Evolutionary conservation across 2,797 vertebrate species (phyloP), one percentile per base, ranked within the genome.

Genomic region (Buphagus erythrorhynchus): DNA sequence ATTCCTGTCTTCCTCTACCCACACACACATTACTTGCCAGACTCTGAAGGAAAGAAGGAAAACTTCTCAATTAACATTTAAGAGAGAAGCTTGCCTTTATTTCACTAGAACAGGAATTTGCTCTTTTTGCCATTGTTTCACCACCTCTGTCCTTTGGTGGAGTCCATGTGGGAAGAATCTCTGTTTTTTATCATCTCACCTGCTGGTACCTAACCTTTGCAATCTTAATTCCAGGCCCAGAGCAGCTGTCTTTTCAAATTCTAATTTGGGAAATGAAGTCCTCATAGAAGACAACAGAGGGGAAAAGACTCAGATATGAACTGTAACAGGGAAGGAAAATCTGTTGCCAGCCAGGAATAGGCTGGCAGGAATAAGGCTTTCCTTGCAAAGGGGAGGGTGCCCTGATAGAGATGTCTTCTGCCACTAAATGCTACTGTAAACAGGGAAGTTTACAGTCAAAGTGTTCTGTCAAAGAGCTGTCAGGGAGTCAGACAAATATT

Each of bases 401-500:
- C 84, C 66, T 55, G 43, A 67, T 77, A 77, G 55, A 94, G 66
- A 87, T 88, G 71, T 90, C 65, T 90, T 74, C 88, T 78, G 46
- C 79, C 83, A 68, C 45, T 80, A 48, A 94, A 74, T 68, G 63
- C 43, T 88, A 57, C 91, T 84, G 78, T 89, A 93, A 91, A 68
- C 62, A 95, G 74, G 90, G 52, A 67, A 91, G 69, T 40, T 84
- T 90, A 78, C 59, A 84, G 80, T 84, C 88, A 90, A 59, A 49
- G 78, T 96, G 84, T 76, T 58, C 79, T 87, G 89, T 96, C 95
- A 88, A 93, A 96, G 97, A 96, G 45, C 78, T 94, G 93, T 91
- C 96, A 68, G 21, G 58, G 84, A 74, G 62, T 66, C 94, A 76
- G 83, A 95, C 91, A 95, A 89, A 95, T 86, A 93, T 88, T 94